Conservation (phyloP, 2,888 invertebrate species). For the Drosophila monieri region DNA sequence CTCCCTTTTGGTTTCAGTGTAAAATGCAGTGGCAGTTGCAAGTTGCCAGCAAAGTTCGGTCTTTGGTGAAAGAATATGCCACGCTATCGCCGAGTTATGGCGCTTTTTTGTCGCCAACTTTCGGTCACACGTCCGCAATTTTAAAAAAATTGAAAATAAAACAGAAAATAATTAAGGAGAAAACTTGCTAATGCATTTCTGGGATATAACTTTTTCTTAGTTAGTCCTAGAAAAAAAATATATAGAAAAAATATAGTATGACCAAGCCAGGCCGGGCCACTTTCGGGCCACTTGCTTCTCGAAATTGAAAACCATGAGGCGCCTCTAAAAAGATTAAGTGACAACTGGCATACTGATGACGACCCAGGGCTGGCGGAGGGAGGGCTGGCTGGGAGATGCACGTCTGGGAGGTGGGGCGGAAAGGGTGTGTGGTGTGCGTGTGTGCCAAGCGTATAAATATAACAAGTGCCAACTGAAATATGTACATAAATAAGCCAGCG, state of each 20-base stretch:
- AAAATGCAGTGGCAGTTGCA: background rate
- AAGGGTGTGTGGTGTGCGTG: slow-evolving; percentile 62
- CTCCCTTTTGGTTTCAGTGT: background rate
- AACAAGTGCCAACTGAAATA: slow-evolving; percentile 77
- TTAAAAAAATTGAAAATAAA: background rate
- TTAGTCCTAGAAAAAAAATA: too few species aligned
- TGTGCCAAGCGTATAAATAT: slow-evolving; percentile 66
- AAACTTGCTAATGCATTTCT: background rate
- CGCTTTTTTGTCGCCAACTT: background rate
- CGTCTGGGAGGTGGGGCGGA: slow-evolving; percentile 19
- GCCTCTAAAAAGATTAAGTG: slow-evolving; percentile 65
- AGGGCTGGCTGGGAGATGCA: too few species aligned
- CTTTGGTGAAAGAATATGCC: background rate
- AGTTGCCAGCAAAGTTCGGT: background rate
- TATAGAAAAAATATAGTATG: too few species aligned
- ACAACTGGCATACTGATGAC: slow-evolving; percentile 59
- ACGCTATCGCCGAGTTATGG: background rate
- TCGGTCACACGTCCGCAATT: background rate
- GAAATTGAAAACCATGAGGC: slow-evolving; percentile 56
- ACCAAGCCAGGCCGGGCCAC: slow-evolving; percentile 17
- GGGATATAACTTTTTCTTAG: slow-evolving; percentile 17
- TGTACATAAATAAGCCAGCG: slow-evolving; percentile 71
- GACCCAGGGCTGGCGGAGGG: slow-evolving; percentile 22
- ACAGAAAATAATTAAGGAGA: background rate
- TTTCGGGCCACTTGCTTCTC: slow-evolving; percentile 53